These are phyloP conservation scores for Adelges cooleyi DNA, from an alignment of 1,140 invertebrate genomes.

Conservation along the genomic window DNA sequence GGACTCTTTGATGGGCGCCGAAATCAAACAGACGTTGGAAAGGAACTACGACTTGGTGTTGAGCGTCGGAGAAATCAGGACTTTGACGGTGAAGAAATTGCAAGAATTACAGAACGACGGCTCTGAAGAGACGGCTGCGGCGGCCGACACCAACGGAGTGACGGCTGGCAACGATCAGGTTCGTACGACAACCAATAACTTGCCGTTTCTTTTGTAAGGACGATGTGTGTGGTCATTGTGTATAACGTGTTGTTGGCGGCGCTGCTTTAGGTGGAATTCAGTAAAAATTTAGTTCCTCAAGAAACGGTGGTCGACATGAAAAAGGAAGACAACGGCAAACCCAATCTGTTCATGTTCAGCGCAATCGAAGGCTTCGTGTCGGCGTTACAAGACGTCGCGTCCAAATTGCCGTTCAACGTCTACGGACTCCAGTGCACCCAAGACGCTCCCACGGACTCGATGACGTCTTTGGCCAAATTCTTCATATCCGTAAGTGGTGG, in stretches of 20 bases:
- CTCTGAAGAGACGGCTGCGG: constrained; percentile 37
- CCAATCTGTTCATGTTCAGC: constrained; percentile 65
- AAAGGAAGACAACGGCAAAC: constrained; percentile 31
- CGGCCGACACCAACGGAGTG: constrained; percentile 29
- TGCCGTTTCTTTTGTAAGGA: no score
- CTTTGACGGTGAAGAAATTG: constrained; percentile 61
- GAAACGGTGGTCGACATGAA: constrained; percentile 15
- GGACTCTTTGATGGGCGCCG: constrained; percentile 95
- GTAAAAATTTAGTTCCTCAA: constrained; percentile 19
- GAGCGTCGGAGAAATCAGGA: constrained; percentile 79
- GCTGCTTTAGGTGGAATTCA: constrained; percentile 10
- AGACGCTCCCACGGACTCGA: constrained; percentile 57
- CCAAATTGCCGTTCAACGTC: constrained; percentile 58
- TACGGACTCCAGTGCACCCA: constrained; percentile 81
- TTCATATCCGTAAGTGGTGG: constrained; percentile 52
- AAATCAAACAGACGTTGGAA: constrained; percentile 93
- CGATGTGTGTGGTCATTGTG: no score
- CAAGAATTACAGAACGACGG: constrained; percentile 47
- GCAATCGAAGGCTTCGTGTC: constrained; percentile 82
- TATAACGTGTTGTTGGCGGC: no score
- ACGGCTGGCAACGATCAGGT: constrained; percentile 25
- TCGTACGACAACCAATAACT: neutral
- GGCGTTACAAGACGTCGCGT: constrained; percentile 55
- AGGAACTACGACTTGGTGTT: constrained; percentile 79
- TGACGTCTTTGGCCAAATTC: constrained; percentile 61